phyloP scores from a whole-genome alignment of 2,888 invertebrate species.

The Eupithecia inturbata region DNA sequence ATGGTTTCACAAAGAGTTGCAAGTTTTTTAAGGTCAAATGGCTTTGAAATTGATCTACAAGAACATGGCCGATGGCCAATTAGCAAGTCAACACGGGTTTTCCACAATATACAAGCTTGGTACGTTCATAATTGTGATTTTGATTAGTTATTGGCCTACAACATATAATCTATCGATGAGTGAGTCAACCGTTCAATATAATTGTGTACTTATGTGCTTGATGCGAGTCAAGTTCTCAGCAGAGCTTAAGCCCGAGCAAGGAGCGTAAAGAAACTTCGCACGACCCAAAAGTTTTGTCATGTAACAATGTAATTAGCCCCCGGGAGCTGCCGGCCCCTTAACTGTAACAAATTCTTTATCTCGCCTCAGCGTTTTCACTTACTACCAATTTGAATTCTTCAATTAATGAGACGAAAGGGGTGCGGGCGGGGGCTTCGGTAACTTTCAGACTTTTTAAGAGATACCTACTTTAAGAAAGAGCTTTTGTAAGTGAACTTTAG shows the following conservation, averaged over 20 bases:
- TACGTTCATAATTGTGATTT: not conserved
- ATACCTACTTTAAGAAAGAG: constrained; percentile 26
- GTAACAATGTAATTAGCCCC: constrained; percentile 81
- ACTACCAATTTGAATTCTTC: constrained; percentile 67
- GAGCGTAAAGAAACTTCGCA: constrained; percentile 75
- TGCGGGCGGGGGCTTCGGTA: constrained; percentile 41
- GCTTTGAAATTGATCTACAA: not conserved
- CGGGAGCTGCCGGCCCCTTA: constrained; percentile 67
- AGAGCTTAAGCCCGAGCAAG: constrained; percentile 65
- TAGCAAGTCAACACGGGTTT: not conserved
- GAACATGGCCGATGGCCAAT: not conserved
- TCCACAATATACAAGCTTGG: not conserved
- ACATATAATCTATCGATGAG: constrained; percentile 45
- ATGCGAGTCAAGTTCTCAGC: constrained; percentile 70
- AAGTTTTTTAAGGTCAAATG: not conserved
- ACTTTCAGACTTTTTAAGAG: constrained; percentile 35
- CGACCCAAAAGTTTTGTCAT: constrained; percentile 80
- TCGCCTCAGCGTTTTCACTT: constrained; percentile 70
- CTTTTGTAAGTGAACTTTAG: constrained; percentile 28
- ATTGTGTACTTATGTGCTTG: constrained; percentile 58
- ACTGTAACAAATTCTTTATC: constrained; percentile 78
- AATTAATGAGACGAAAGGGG: constrained; percentile 52
- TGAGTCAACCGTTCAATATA: constrained; percentile 59
- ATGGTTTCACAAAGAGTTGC: too few relatives aligned
- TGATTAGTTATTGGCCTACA: constrained; percentile 28